These are phyloP conservation scores for Thysanoteuthis rhombus DNA, from an alignment of 2,888 invertebrate species.

Conservation along the genomic window DNA sequence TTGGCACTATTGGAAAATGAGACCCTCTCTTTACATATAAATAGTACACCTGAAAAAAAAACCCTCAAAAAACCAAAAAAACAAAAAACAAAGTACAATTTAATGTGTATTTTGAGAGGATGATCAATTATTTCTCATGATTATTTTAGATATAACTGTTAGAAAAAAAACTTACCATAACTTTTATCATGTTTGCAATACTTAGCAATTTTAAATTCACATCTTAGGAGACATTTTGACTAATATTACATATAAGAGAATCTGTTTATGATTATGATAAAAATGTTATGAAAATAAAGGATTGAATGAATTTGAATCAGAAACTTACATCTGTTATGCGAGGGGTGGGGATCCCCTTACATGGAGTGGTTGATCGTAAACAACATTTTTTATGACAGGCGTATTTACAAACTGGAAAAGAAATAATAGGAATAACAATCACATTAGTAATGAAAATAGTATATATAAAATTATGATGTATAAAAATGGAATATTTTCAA, in stretches of 20 bases:
- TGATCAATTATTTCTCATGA: too few relatives aligned
- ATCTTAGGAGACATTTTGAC: not conserved
- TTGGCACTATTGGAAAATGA: too few relatives aligned
- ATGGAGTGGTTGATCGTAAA: constrained; percentile 73
- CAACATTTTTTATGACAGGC: constrained; percentile 96
- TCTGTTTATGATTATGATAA: not conserved
- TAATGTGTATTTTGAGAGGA: too few relatives aligned
- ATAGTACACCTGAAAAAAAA: too few relatives aligned
- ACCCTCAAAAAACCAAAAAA: too few relatives aligned
- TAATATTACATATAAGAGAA: not conserved
- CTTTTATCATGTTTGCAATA: not conserved
- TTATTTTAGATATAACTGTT: not conserved
- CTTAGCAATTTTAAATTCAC: not conserved
- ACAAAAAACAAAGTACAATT: too few relatives aligned
- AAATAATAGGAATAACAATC: constrained; percentile 29
- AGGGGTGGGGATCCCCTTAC: constrained; percentile 54
- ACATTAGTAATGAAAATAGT: not conserved
- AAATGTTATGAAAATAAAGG: not conserved
- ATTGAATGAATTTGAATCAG: not conserved
- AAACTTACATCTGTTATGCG: constrained; percentile 39
- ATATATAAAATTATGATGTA: too few relatives aligned
- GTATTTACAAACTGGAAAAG: constrained; percentile 79
- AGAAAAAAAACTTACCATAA: not conserved
- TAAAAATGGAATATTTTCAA: too few relatives aligned
- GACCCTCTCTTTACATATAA: too few relatives aligned